phyloP scores from a whole-genome alignment of 2,888 invertebrate genomes.

The Perizoma flavofasciatum region DNA sequence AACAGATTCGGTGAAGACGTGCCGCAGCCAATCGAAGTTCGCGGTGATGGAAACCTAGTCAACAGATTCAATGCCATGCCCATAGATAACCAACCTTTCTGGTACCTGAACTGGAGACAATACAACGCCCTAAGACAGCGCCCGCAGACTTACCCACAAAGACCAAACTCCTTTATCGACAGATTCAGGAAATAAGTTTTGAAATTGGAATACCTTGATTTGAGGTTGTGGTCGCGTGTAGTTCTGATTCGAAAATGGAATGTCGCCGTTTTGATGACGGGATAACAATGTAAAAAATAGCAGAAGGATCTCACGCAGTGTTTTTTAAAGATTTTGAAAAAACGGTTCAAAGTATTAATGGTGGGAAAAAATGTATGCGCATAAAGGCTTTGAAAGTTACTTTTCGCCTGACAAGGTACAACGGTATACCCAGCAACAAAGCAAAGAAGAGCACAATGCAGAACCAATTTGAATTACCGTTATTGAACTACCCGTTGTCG shows the following conservation, averaged over 20 bases:
- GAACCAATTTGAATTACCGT: not conserved
- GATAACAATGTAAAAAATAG: not conserved
- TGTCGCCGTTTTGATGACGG: constrained; percentile 10
- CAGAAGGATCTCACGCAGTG: not conserved
- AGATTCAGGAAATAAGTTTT: constrained; percentile 18
- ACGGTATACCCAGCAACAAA: not conserved
- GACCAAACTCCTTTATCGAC: constrained; percentile 52
- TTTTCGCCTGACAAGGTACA: not conserved
- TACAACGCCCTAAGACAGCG: constrained; percentile 81
- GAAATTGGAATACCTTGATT: constrained; percentile 10
- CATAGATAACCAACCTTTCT: constrained; percentile 85
- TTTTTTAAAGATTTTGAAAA: not conserved
- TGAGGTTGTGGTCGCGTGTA: constrained; percentile 7
- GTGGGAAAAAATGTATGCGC: too few species aligned
- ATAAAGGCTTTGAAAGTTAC: not conserved
- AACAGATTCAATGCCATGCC: constrained; percentile 84
- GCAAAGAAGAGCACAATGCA: not conserved
- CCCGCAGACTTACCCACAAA: constrained; percentile 61
- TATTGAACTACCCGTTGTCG: not conserved
- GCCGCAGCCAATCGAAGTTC: constrained; percentile 83
- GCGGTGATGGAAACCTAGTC: constrained; percentile 82
- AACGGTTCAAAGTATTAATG: too few species aligned
- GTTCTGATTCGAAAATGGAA: constrained; percentile 15
- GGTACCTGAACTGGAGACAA: constrained; percentile 86
- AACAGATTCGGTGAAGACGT: constrained; percentile 81